A percentile compares a stretch with the other conserved stretches of the same genome.
Conservation (phyloP, 2,888 invertebrate genomes). For the Amphiduros pacificus region DNA sequence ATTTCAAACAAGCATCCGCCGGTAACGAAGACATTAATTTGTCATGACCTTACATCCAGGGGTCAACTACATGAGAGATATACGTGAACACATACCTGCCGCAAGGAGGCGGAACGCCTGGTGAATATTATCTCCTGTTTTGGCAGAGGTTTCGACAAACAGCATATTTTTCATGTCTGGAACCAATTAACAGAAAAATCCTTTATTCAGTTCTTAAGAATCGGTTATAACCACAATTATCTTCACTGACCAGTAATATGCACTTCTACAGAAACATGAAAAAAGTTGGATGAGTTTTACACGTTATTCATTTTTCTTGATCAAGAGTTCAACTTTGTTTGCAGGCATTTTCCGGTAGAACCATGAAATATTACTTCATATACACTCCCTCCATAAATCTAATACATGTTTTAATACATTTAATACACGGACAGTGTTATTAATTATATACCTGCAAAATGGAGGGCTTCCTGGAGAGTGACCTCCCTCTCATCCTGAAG, state of each 20-base stretch:
- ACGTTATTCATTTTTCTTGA: too few relatives aligned
- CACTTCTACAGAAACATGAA: neutral
- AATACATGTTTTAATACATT: neutral
- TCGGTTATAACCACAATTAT: too few relatives aligned
- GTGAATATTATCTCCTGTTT: conserved; percentile 6
- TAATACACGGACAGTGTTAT: neutral
- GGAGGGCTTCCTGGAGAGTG: conserved; percentile 3
- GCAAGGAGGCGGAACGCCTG: conserved; percentile 6
- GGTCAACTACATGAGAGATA: too few relatives aligned
- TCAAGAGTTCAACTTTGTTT: too few relatives aligned
- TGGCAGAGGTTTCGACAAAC: conserved; percentile 11
- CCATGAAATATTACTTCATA: too few relatives aligned
- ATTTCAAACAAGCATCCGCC: too few relatives aligned
- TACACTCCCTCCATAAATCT: too few relatives aligned
- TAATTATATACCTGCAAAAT: conserved; percentile 5
- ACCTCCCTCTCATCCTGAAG: neutral
- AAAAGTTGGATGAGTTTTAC: too few relatives aligned
- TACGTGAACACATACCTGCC: neutral
- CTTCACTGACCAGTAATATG: neutral
- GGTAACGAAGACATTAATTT: too few relatives aligned
- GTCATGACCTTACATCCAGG: too few relatives aligned
- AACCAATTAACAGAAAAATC: neutral
- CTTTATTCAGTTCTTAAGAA: neutral
- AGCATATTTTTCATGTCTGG: conserved; percentile 11
- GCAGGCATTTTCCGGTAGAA: too few relatives aligned